Base-by-base conservation (phyloP, 2,113 vertebrate genomes). In the Ceyx melanurus region DNA sequence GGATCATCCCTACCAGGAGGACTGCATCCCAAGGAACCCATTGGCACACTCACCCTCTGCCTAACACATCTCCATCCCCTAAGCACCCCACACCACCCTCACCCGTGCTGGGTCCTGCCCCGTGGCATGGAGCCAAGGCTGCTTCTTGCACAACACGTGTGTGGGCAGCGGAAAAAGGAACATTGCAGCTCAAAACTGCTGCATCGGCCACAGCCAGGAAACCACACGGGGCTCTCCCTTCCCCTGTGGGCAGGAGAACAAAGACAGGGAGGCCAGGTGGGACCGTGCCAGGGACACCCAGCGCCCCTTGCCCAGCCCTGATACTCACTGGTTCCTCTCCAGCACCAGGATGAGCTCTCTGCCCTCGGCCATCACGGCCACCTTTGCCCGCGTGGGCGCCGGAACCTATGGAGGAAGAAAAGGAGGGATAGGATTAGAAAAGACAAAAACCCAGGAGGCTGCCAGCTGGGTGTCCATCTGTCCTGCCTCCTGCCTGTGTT, bases 311-410 rank as follows among this genome's bases (percentile, higher is more conserved):
- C 61, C 46, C 77, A 17, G 18, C 0, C 10, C 62, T 0, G 0
- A 1, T 23, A 93, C 94, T 93, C 76, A 94, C 90, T 87, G 83
- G 77, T 94, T 96, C 45, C 37, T 94, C 81, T 96, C 89, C 90
- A 96, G 91, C 89, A 95, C 83, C 95, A 96, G 78, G 71, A 96
- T 0, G 5, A 96, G 95, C 58, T 95, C 94, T n/a, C 8, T 90
- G 89, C 92, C 93, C 86, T 96, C 95, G 0, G 84, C 93, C 23
- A 2, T 75, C 74, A 96, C 94, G 0, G 94, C 87, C 89, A 96
- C 77, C 81, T 91, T 75, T 4, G 86, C 93, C 40, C 4, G 57
- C 40, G 89, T 76, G 45, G 95, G 90, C 0, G 68, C 57, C 2
- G 13, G 83, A 40, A 61, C 62, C 95, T 96, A 31, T 0, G 1